Evolutionary conservation across 2,797 vertebrate species (phyloP).

Genomic region (Sternarchorhynchus goeldii): DNA sequence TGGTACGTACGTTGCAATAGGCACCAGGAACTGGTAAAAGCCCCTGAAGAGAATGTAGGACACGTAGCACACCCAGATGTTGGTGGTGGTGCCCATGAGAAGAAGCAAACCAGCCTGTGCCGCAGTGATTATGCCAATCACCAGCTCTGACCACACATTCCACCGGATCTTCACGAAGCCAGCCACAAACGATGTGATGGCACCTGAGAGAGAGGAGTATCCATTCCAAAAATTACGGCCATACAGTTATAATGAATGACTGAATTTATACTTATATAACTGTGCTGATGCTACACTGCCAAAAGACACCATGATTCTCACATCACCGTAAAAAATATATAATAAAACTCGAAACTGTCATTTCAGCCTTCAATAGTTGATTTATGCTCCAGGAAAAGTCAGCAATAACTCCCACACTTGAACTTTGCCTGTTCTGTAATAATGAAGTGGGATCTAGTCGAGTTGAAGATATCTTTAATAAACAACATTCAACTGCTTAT

Average conservation of each 20-base stretch:
- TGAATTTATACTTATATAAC: too few relatives aligned
- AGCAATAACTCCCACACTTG: background rate
- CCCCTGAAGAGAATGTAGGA: slow-evolving; percentile 85
- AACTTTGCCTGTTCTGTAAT: slow-evolving; percentile 9
- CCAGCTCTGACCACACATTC: slow-evolving; percentile 87
- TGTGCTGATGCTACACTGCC: background rate
- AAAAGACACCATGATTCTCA: background rate
- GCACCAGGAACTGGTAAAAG: slow-evolving; percentile 94
- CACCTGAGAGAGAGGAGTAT: slow-evolving; percentile 72
- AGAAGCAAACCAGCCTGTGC: slow-evolving; percentile 85
- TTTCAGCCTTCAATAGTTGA: too few relatives aligned
- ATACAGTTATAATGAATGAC: background rate
- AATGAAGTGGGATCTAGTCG: background rate
- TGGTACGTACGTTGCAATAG: slow-evolving; percentile 89
- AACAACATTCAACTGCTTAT: too few relatives aligned
- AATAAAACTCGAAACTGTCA: too few relatives aligned
- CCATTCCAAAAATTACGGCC: background rate
- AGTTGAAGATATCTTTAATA: background rate
- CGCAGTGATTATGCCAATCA: slow-evolving; percentile 81
- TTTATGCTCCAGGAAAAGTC: background rate
- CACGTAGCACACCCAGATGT: slow-evolving; percentile 89
- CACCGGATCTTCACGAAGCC: slow-evolving; percentile 87
- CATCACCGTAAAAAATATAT: too few relatives aligned
- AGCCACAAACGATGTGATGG: slow-evolving; percentile 78
- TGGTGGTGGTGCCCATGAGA: slow-evolving; percentile 76